Evolutionary conservation across 2,797 vertebrate genomes (phyloP).

Genomic region (Euthynnus affinis): DNA sequence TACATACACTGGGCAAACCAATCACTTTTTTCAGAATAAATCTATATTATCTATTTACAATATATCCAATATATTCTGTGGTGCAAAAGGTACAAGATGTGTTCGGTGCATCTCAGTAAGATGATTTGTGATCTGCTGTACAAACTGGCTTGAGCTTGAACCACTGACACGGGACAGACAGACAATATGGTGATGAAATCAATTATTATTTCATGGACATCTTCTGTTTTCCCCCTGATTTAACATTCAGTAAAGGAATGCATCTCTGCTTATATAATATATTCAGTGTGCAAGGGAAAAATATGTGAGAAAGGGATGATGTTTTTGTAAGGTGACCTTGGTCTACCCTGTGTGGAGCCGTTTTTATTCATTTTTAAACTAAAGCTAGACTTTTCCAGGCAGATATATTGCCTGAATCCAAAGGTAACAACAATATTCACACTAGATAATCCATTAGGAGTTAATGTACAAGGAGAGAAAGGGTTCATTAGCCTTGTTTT

Average conservation of each 20-base stretch:
- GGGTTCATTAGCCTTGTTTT: slow-evolving; percentile 50
- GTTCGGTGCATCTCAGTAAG: slow-evolving; percentile 61
- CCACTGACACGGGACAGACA: slow-evolving; percentile 53
- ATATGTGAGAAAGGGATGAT: slow-evolving; percentile 39
- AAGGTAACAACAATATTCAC: slow-evolving; percentile 62
- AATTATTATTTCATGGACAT: slow-evolving; percentile 59
- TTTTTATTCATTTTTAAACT: slow-evolving; percentile 48
- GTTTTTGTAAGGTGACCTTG: slow-evolving; percentile 51
- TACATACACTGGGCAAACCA: slow-evolving; percentile 80
- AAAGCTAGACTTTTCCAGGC: slow-evolving; percentile 41
- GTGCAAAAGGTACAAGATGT: slow-evolving; percentile 80
- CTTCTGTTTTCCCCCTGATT: slow-evolving; percentile 65
- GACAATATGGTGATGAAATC: slow-evolving; percentile 56
- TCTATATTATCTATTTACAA: slow-evolving; percentile 84
- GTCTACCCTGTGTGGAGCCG: slow-evolving; percentile 57
- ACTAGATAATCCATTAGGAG: slow-evolving; percentile 50
- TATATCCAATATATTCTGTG: slow-evolving; percentile 83
- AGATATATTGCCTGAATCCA: slow-evolving; percentile 59
- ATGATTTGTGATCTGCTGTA: slow-evolving; percentile 70
- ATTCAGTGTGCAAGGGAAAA: slow-evolving; percentile 58
- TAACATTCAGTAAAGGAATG: slow-evolving; percentile 72
- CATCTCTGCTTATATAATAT: slow-evolving; percentile 59
- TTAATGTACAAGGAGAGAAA: slow-evolving; percentile 57
- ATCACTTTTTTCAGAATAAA: slow-evolving; percentile 82
- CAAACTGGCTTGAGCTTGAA: slow-evolving; percentile 63